Evolutionary conservation across 2,888 invertebrate genomes (phyloP).

Genomic region (Eupeodes luniger): DNA sequence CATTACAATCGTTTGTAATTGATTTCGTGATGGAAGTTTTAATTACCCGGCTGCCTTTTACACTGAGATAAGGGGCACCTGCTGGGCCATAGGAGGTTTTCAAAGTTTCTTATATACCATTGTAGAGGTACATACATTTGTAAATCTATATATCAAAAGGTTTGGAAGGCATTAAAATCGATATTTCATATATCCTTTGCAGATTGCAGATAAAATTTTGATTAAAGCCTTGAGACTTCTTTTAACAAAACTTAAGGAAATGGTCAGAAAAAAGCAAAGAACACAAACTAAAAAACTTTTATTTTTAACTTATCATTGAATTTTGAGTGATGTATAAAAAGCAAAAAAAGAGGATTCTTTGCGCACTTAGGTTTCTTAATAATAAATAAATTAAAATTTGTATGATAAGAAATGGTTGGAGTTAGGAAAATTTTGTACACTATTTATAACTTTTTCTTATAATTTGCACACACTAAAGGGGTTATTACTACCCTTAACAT

Average conservation of each 20-base stretch:
- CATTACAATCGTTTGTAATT: slow-evolving; percentile 75
- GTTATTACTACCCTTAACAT: neutral
- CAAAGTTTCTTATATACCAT: slow-evolving; percentile 22
- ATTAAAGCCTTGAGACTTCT: slow-evolving; percentile 50
- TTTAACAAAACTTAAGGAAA: neutral
- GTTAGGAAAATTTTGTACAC: too few species aligned
- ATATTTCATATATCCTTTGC: slow-evolving; percentile 61
- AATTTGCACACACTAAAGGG: neutral
- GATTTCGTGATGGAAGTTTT: slow-evolving; percentile 76
- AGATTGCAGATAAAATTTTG: slow-evolving; percentile 47
- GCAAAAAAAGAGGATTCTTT: neutral
- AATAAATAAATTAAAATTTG: neutral
- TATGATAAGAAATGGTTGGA: too few species aligned
- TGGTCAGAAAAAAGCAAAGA: too few species aligned
- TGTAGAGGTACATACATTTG: too few species aligned
- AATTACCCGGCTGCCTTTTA: slow-evolving; percentile 65
- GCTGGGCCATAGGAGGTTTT: neutral
- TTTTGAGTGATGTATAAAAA: neutral
- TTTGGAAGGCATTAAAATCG: slow-evolving; percentile 48
- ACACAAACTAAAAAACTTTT: neutral
- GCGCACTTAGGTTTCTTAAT: neutral
- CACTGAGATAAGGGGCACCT: slow-evolving; percentile 34
- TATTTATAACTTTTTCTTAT: neutral
- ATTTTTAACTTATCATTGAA: neutral
- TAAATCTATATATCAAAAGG: slow-evolving; percentile 23